A percentile compares a stretch with the other conserved stretches of the same genome.
phyloP scores from a whole-genome alignment of 2,113 vertebrate genomes.

The Saccopteryx leptura region DNA sequence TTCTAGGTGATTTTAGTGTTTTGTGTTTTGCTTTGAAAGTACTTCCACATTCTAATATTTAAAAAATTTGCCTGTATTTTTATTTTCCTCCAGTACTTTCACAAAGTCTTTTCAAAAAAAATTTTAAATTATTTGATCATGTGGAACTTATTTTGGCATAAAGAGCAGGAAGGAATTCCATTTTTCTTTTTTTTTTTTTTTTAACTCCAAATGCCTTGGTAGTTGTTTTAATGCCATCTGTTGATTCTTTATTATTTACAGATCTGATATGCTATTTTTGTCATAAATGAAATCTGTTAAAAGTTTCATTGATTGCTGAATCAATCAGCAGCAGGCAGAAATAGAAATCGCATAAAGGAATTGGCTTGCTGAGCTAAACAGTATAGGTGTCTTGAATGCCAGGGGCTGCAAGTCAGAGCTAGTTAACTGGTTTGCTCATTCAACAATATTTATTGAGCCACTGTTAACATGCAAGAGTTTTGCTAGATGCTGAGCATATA shows the following conservation, averaged over 20 bases:
- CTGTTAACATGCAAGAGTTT: background rate
- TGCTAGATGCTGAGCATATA: background rate
- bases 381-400: too few relatives aligned
- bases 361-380: background rate
- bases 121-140: background rate
- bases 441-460: background rate
- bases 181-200: background rate
- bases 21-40: constrained; percentile 43
- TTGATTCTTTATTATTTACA: background rate
- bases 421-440: background rate
- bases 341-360: background rate
- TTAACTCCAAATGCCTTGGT: background rate
- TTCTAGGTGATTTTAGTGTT: background rate
- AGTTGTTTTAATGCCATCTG: background rate
- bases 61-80: background rate
- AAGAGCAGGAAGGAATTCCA: background rate
- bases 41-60: background rate
- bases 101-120: background rate
- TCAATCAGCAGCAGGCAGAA: background rate
- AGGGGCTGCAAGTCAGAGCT: background rate
- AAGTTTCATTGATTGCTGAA: constrained; percentile 30
- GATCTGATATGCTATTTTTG: background rate
- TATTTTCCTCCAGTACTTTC: background rate
- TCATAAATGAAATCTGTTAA: background rate
- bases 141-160: background rate